Conservation (phyloP, 2,797 vertebrate species). For the Sylvilagus floridanus region DNA sequence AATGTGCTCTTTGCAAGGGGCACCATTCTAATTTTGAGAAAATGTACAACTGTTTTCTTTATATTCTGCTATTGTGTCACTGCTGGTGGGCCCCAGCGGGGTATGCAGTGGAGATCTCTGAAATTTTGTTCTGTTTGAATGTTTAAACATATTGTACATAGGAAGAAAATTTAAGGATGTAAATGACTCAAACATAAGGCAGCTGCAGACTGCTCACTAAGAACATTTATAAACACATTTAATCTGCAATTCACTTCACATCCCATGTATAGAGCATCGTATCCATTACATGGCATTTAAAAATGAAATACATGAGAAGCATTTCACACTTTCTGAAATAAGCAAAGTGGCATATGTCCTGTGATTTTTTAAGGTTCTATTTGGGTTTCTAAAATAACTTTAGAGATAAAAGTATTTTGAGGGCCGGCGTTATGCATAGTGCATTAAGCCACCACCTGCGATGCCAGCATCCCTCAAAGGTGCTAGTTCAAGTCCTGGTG, state of each 20-base stretch:
- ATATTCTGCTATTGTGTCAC: background rate
- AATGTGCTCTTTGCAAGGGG: slow-evolving; percentile 59
- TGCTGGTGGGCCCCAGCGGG: background rate
- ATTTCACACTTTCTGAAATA: slow-evolving; percentile 33
- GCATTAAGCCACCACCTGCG: no score
- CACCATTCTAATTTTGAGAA: slow-evolving; percentile 61
- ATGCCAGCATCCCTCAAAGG: no score
- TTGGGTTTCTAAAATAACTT: slow-evolving; percentile 63
- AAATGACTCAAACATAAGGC: slow-evolving; percentile 61
- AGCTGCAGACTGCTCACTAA: slow-evolving; percentile 43
- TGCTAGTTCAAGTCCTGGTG: no score
- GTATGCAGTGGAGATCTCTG: background rate
- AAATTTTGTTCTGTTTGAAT: slow-evolving; percentile 50
- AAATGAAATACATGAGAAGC: slow-evolving; percentile 27
- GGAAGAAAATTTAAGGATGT: slow-evolving; percentile 44
- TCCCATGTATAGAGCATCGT: slow-evolving; percentile 8
- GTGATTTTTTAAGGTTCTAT: slow-evolving; percentile 51
- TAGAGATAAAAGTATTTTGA: slow-evolving; percentile 19
- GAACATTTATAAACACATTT: slow-evolving; percentile 60
- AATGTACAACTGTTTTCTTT: slow-evolving; percentile 44
- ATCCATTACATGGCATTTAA: slow-evolving; percentile 20
- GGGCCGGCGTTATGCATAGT: no score
- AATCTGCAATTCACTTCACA: slow-evolving; percentile 68
- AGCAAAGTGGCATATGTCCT: slow-evolving; percentile 9
- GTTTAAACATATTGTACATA: slow-evolving; percentile 52